Base-by-base conservation (phyloP, 2,797 vertebrate species). In the Urophycis tenuis region DNA sequence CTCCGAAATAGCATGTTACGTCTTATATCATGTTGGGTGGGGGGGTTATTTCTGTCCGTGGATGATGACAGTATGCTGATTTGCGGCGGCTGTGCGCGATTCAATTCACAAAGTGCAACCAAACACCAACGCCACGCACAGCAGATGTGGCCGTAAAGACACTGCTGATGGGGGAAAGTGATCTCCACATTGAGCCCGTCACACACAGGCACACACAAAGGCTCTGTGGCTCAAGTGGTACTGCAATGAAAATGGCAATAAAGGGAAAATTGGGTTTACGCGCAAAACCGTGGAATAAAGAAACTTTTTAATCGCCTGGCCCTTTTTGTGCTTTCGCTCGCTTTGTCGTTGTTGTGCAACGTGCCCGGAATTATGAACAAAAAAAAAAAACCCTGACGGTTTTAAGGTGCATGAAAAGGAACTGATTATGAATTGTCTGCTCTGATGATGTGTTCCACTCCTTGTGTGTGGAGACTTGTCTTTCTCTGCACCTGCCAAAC, bases 1-100 rank as follows among this genome's bases (percentile, higher is more conserved):
- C 69, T 75, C 86, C 78, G 45, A 86, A 88, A 88, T 86, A 85
- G 84, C 75, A 25, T 10, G 60, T 19, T 10, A 45, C 17, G 67
- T 70, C 70, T 82, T 82, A 67, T 72, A 81, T 78, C 30, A 74
- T 81, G 80, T 80, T 81, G 76, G 73, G 73, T 78, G 73, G 15
- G 15, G n/a, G 39, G 73, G 15, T 75, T 89, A 85, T 88, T 87
- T 87, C 78, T 74, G 83, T 82, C 70, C 70, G 17, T 31, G 25
- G 71, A 15, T 31, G 84, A 79, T 78, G 90, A 83, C 84, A 86
- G 78, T 72, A 3, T 35, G 29, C 77, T 87, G 87, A 91, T 89
- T 87, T 90, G 82, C 81, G 72, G 80, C 30, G 36, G 72, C 75
- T 31, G 25, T 14, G 31, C 71, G 67, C 19, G 9, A 79, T 76